Base-by-base conservation (phyloP, 2,888 invertebrate species). In the Leptopilina drosophilae region DNA sequence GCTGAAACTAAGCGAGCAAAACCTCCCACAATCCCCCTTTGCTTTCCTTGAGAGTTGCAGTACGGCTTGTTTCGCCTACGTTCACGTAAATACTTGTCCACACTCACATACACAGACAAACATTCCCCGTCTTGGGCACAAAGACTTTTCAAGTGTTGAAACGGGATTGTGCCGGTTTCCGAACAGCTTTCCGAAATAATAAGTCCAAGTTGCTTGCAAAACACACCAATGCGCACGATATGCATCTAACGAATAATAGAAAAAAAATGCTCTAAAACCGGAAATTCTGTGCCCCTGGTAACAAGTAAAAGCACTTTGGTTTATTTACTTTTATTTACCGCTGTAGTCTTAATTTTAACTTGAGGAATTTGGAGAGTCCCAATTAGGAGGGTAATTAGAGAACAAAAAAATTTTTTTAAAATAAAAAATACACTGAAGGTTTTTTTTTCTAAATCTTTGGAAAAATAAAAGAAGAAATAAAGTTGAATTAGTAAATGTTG, bases 31-130 rank as follows among this genome's bases (percentile, higher is more conserved):
- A 69, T 42, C 14, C 14, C 49, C 49, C 49, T 20, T 6, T 26
- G 67, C 67, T 67, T 67, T 67, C 80, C 76, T 85, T 87, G 59
- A 8, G 53, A 42, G 42, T 3, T 85, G 20, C 59, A 79, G 88
- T 87, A 87, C 85, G 86, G 88, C 90, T 90, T 87, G 88, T 85
- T 42, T 88, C 87, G 82, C 88, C 82, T 88, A 73, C 66, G 62
- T 75, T 77, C 20, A 56, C 42, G 66, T 77, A 78, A 14, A 76
- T 69, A 65, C 77, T 49, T 77, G 76, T 77, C 20, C 20, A 20
- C 20, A 20, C 20, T 20, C 20, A 62, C 15, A 77, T 76, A 12
- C n/a, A 77, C 77, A 14, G 15, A 46, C 76, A 64, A 64, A 77
- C 26, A 66, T 14, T 64, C 65, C n/a, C 20, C 20, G 20, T 33